These are phyloP conservation scores for Rhea americana DNA, from an alignment of 2,113 vertebrate genomes.

Conservation along the genomic window DNA sequence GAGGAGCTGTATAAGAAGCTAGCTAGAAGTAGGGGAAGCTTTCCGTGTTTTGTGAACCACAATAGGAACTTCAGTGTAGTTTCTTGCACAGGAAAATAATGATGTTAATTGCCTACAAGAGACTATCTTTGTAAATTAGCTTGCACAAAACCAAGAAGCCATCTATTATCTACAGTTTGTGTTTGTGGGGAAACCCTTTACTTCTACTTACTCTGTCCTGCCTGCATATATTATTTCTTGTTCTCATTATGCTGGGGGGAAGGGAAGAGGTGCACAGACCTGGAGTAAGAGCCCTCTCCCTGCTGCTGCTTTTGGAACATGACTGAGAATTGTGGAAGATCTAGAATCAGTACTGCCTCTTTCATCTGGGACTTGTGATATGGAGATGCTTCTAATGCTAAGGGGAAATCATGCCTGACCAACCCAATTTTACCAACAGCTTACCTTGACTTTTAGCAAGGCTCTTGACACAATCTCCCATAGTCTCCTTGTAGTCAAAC, in stretches of 20 bases:
- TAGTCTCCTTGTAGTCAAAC: background rate
- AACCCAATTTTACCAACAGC: background rate
- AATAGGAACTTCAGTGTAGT: background rate
- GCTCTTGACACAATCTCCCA: background rate
- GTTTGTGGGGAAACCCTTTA: background rate
- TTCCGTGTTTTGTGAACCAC: background rate
- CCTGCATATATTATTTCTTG: background rate
- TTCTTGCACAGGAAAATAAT: background rate
- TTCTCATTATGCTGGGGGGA: background rate
- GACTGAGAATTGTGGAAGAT: background rate
- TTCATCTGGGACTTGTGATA: background rate
- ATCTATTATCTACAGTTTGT: background rate
- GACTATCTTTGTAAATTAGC: background rate
- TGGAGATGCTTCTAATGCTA: background rate
- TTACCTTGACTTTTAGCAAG: background rate
- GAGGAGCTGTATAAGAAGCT: background rate
- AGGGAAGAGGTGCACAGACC: background rate
- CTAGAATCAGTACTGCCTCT: background rate
- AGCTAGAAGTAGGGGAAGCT: background rate
- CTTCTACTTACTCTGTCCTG: background rate
- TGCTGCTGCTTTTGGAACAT: background rate
- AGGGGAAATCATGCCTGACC: background rate
- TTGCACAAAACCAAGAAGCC: background rate
- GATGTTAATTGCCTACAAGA: background rate
- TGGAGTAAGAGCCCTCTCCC: background rate